Evolutionary conservation across 2,797 vertebrate genomes (phyloP).

Genomic region (Anas flavirostris): DNA sequence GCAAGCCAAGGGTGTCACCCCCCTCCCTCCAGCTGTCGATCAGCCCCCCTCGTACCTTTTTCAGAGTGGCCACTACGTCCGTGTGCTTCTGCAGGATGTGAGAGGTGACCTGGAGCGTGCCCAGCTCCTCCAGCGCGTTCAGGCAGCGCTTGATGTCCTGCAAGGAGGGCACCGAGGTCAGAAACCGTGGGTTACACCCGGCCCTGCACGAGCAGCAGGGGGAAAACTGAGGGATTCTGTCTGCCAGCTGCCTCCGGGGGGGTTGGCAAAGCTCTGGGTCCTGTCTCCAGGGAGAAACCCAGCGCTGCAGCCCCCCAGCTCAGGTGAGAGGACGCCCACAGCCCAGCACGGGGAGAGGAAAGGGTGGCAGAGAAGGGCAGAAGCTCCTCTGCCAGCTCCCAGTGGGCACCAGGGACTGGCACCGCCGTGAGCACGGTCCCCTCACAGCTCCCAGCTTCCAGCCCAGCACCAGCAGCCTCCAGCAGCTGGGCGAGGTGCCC

Average conservation of each 20-base stretch:
- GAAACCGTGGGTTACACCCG: not conserved
- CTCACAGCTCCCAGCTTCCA: not conserved
- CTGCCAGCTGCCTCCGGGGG: not conserved
- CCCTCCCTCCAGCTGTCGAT: rapidly evolving
- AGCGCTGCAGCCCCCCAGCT: not conserved
- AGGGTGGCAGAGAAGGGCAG: not conserved
- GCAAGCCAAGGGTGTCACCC: not conserved
- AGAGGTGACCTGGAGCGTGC: constrained; percentile 92
- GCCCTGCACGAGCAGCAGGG: not conserved
- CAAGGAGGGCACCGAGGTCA: not conserved
- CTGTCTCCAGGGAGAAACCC: not conserved
- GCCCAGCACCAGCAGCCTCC: not conserved
- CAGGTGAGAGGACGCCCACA: not conserved
- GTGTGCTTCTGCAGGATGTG: constrained; percentile 97
- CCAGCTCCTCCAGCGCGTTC: constrained; percentile 90
- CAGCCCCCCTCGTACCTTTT: constrained; percentile 83
- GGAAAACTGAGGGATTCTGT: not conserved
- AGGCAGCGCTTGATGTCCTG: constrained; percentile 96
- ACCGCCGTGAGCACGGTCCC: rapidly evolving
- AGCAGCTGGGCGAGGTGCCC: not conserved
- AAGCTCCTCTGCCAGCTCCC: not conserved
- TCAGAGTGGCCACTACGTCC: constrained; percentile 94
- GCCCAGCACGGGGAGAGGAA: not conserved
- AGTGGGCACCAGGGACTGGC: too few relatives aligned
- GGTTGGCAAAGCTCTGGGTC: not conserved